A percentile compares a stretch with the other conserved stretches of the same genome.
Evolutionary conservation across 2,888 invertebrate genomes (phyloP).

Genomic region (Saturnia pavonia): DNA sequence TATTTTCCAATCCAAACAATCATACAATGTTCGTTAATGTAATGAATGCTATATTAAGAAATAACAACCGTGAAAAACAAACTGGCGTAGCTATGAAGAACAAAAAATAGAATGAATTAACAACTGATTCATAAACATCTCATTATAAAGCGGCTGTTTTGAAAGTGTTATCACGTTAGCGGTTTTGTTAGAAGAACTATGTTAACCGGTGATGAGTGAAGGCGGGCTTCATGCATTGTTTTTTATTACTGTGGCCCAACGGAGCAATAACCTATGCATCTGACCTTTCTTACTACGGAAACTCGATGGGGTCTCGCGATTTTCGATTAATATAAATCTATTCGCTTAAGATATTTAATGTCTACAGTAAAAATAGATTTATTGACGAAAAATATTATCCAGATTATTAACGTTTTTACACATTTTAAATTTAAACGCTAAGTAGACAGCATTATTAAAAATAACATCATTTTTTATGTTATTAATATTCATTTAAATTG

Average conservation of each 20-base stretch:
- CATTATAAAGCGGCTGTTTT: slow-evolving; percentile 15
- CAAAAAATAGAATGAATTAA: slow-evolving; percentile 14
- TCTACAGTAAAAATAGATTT: too few species aligned
- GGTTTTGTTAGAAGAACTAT: slow-evolving; percentile 17
- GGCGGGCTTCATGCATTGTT: slow-evolving; percentile 15
- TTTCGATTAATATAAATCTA: not conserved
- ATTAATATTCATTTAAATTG: not conserved
- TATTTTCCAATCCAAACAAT: too few species aligned
- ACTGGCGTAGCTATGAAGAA: not conserved
- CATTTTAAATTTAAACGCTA: too few species aligned
- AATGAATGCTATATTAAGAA: not conserved
- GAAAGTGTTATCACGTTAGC: slow-evolving; percentile 19
- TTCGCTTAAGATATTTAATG: not conserved
- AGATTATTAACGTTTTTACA: too few species aligned
- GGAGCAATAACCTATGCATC: slow-evolving; percentile 26
- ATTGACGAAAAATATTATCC: too few species aligned
- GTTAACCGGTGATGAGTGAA: slow-evolving; percentile 14
- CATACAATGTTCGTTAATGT: too few species aligned
- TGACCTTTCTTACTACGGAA: slow-evolving; percentile 22
- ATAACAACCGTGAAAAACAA: not conserved
- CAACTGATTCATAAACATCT: slow-evolving; percentile 17
- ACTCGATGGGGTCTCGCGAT: slow-evolving; percentile 26
- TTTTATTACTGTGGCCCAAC: slow-evolving; percentile 17
- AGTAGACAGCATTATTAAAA: too few species aligned
- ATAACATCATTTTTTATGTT: not conserved